phyloP scores from a whole-genome alignment of 1,140 invertebrate genomes.

The Venturia canescens region DNA sequence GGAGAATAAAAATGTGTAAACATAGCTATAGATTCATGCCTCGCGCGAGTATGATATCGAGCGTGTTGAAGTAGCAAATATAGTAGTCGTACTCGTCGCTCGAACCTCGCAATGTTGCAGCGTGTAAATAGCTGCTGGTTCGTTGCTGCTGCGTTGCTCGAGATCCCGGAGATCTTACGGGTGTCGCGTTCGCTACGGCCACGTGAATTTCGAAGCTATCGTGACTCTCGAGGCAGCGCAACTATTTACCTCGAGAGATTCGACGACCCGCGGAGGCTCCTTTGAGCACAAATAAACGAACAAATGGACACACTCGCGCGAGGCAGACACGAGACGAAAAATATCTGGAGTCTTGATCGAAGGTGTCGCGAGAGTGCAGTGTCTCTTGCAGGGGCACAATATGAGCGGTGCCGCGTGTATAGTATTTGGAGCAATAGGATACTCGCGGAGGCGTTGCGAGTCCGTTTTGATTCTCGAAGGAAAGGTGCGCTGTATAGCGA shows the following conservation, averaged over 20 bases:
- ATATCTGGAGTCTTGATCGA: slow-evolving; percentile 36
- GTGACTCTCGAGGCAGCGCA: slow-evolving; percentile 56
- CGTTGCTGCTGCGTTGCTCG: slow-evolving; percentile 32
- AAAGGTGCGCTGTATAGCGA: too few species aligned
- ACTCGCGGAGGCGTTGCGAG: slow-evolving; percentile 39
- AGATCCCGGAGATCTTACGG: slow-evolving; percentile 46
- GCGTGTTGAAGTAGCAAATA: background rate
- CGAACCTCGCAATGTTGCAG: slow-evolving; percentile 28
- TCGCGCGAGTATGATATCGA: background rate
- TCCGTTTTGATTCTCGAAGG: too few species aligned
- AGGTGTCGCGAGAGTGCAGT: background rate
- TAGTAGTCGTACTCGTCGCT: slow-evolving; percentile 36
- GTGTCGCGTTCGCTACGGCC: slow-evolving; percentile 33
- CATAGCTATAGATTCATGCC: background rate
- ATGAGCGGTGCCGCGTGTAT: slow-evolving; percentile 53
- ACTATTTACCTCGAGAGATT: background rate
- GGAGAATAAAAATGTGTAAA: background rate
- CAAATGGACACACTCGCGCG: background rate
- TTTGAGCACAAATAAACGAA: slow-evolving; percentile 33
- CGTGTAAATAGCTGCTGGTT: slow-evolving; percentile 50
- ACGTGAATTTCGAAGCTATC: slow-evolving; percentile 65
- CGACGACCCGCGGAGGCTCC: slow-evolving; percentile 46
- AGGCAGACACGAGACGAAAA: background rate
- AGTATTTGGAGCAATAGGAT: slow-evolving; percentile 62
- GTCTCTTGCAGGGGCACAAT: slow-evolving; percentile 9